phyloP scores from a whole-genome alignment of 1,140 invertebrate species.

The Diplogasteroides magnus region DNA sequence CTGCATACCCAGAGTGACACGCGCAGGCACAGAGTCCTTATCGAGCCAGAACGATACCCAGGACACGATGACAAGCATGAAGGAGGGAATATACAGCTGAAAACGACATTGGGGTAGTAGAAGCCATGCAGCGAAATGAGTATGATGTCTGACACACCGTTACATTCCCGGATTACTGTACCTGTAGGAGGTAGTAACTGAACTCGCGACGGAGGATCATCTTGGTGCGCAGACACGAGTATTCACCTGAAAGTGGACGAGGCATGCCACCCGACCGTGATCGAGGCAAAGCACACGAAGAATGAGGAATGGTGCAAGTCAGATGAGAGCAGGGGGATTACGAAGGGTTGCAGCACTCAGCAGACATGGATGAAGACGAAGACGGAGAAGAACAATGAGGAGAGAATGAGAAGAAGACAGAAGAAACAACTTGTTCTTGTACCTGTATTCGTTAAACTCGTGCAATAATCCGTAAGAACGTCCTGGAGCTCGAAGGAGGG shows the following conservation, averaged over 20 bases:
- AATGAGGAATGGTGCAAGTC: background rate
- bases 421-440: no score
- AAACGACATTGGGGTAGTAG: background rate
- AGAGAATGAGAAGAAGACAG: background rate
- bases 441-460: slow-evolving; percentile 92
- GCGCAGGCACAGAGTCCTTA: slow-evolving; percentile 80
- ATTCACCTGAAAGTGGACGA: slow-evolving; percentile 41
- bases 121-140: no score
- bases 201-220: slow-evolving; percentile 58
- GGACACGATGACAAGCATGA: slow-evolving; percentile 77
- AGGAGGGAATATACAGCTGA: slow-evolving; percentile 37
- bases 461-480: slow-evolving; percentile 84
- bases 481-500: slow-evolving; percentile 86
- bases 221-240: slow-evolving; percentile 50
- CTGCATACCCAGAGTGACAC: slow-evolving; percentile 71
- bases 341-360: background rate
- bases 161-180: slow-evolving; percentile 34
- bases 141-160: no score
- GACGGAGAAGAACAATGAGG: background rate
- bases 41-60: slow-evolving; percentile 97
- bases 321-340: background rate
- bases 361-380: background rate
- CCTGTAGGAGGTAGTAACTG: slow-evolving; percentile 59
- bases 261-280: background rate
- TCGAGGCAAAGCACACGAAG: background rate